A percentile compares a stretch with the other conserved stretches of the same genome.
Evolutionary conservation across 2,888 invertebrate genomes (phyloP).

Genomic region (Dolichomitus sp.): DNA sequence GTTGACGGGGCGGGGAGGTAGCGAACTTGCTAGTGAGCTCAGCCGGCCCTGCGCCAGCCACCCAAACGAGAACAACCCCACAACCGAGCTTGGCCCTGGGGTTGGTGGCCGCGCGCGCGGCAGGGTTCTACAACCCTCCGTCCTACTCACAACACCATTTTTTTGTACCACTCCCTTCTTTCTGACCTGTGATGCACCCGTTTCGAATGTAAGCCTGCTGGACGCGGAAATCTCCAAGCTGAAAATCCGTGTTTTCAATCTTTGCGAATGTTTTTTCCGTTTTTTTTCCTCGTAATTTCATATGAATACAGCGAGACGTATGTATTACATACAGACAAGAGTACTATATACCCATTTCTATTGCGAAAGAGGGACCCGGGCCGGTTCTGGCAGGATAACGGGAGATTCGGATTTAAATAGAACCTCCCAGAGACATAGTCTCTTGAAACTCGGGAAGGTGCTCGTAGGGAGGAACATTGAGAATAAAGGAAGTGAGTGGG

Average conservation of each 20-base stretch:
- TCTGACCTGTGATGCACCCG: conserved; percentile 24
- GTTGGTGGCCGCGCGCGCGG: conserved; percentile 70
- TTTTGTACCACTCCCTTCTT: conserved; percentile 47
- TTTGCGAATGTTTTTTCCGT: not conserved
- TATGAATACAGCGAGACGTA: conserved; percentile 5
- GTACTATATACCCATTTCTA: not conserved
- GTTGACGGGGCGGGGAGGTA: conserved; percentile 46
- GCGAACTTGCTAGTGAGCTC: conserved; percentile 50
- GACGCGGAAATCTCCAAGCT: conserved; percentile 21
- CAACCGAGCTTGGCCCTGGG: conserved; percentile 74
- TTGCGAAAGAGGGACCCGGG: not conserved
- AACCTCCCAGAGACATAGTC: conserved; percentile 34
- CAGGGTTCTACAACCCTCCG: conserved; percentile 40
- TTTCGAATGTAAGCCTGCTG: conserved; percentile 21
- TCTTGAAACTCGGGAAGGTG: conserved; percentile 31
- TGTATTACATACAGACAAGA: not conserved
- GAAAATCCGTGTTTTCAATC: conserved; percentile 34
- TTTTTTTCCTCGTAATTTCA: not conserved
- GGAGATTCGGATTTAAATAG: conserved; percentile 50
- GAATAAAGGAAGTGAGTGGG: conserved; percentile 22
- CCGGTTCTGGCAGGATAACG: conserved; percentile 37
- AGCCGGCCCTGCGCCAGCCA: conserved; percentile 70
- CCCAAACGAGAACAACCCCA: conserved; percentile 73
- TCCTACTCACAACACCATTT: conserved; percentile 47
- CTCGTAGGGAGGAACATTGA: conserved; percentile 1